These are phyloP conservation scores for Ypsolopha sequella DNA, from an alignment of 2,888 invertebrate genomes.

Conservation along the genomic window DNA sequence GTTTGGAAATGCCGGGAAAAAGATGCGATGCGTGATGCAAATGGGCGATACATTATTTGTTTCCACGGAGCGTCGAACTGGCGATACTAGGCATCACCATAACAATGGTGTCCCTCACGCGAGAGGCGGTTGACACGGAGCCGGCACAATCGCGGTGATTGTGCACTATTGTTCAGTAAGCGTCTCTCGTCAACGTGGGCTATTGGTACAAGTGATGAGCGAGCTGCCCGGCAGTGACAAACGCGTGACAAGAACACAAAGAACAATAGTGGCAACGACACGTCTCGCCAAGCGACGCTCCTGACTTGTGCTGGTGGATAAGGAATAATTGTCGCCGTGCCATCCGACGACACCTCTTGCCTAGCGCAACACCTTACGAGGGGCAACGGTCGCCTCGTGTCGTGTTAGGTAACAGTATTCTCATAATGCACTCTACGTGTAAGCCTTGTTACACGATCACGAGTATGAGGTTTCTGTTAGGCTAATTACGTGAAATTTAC, in stretches of 20 bases:
- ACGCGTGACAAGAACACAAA: neutral
- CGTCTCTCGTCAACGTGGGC: slow-evolving; percentile 14
- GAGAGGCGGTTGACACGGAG: slow-evolving; percentile 54
- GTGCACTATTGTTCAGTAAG: slow-evolving; percentile 53
- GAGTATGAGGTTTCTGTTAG: slow-evolving; percentile 1
- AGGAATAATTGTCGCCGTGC: slow-evolving; percentile 34
- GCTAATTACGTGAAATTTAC: slow-evolving; percentile 1
- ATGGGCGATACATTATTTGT: slow-evolving; percentile 44
- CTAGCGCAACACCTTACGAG: slow-evolving; percentile 12
- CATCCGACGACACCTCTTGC: slow-evolving; percentile 23
- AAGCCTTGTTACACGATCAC: slow-evolving; percentile 7
- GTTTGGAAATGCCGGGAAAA: slow-evolving; percentile 30
- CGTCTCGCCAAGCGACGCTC: slow-evolving; percentile 13
- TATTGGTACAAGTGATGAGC: neutral
- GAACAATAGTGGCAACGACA: no score
- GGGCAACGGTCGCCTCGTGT: slow-evolving; percentile 32
- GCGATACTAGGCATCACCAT: slow-evolving; percentile 48
- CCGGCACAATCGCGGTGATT: slow-evolving; percentile 45
- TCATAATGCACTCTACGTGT: slow-evolving; percentile 11
- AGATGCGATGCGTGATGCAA: slow-evolving; percentile 14
- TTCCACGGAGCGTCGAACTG: slow-evolving; percentile 45
- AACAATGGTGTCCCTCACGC: slow-evolving; percentile 52
- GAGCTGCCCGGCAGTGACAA: neutral
- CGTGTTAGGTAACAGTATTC: slow-evolving; percentile 33
- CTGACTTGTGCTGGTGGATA: slow-evolving; percentile 10